A percentile compares a stretch with the other conserved stretches of the same genome.
phyloP scores from a whole-genome alignment of 2,797 vertebrate species.

The Clarias pachynema region DNA sequence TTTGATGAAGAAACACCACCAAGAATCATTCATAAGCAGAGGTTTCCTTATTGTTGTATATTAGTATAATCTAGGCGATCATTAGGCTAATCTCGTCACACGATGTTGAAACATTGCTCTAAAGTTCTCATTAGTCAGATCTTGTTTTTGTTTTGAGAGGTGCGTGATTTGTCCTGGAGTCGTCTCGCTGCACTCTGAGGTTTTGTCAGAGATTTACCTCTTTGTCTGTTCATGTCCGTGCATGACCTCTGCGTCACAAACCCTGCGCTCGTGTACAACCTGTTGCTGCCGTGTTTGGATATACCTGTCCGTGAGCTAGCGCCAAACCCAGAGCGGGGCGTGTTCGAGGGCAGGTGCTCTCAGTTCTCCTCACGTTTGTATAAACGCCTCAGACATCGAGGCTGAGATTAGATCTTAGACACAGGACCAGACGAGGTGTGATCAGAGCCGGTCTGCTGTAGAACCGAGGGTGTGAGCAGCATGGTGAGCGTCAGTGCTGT shows the following conservation, averaged over 20 bases:
- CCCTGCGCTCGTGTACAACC: background rate
- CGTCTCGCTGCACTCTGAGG: background rate
- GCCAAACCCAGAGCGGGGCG: background rate
- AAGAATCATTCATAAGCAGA: background rate
- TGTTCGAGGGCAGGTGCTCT: background rate
- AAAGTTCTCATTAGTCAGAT: background rate
- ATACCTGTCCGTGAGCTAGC: background rate
- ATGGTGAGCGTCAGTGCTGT: constrained; percentile 7
- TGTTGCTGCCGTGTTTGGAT: background rate
- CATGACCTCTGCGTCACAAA: constrained; percentile 14
- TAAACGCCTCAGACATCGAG: background rate
- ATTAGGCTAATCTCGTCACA: background rate
- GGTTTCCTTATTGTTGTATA: background rate
- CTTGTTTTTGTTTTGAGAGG: background rate
- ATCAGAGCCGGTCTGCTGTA: background rate
- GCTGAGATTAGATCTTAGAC: background rate
- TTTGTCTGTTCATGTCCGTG: background rate
- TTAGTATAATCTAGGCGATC: no score
- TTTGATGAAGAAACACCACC: background rate
- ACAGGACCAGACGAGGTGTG: background rate
- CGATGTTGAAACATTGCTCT: background rate
- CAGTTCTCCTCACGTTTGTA: background rate
- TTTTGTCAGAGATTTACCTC: background rate
- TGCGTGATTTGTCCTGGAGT: background rate
- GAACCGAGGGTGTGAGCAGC: background rate